A percentile compares a stretch with the other conserved stretches of the same genome.
phyloP scores from a whole-genome alignment of 2,888 invertebrate genomes.

The Diaperis boleti region DNA sequence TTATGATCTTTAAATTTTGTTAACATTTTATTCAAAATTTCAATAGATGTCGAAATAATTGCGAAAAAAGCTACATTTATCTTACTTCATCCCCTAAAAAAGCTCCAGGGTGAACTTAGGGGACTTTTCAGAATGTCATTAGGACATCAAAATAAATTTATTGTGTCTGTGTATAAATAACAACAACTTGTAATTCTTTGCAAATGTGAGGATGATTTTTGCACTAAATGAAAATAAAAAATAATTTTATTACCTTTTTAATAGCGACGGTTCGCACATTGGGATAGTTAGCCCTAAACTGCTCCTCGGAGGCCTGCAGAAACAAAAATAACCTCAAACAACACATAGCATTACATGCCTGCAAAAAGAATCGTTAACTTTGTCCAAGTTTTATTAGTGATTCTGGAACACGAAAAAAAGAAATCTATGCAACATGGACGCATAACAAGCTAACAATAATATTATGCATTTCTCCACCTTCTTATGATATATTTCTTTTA shows the following conservation, averaged over 20 bases:
- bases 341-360: slow-evolving; percentile 56
- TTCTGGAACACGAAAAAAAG: slow-evolving; percentile 44
- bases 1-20: neutral
- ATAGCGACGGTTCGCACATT: slow-evolving; percentile 85
- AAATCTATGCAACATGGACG: slow-evolving; percentile 41
- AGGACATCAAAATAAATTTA: slow-evolving; percentile 6
- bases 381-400: slow-evolving; percentile 34
- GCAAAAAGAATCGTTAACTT: slow-evolving; percentile 44
- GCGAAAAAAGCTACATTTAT: neutral
- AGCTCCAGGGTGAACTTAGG: no score
- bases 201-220: neutral
- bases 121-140: slow-evolving; percentile 14
- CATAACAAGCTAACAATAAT: slow-evolving; percentile 40
- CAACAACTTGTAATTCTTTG: slow-evolving; percentile 3
- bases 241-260: slow-evolving; percentile 77
- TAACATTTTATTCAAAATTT: neutral
- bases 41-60: neutral
- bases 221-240: slow-evolving; percentile 1
- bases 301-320: slow-evolving; percentile 77
- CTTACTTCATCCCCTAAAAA: no score
- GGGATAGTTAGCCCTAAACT: slow-evolving; percentile 77
- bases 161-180: slow-evolving; percentile 14
- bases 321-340: slow-evolving; percentile 60
- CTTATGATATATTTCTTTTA: neutral
- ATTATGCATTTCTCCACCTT: slow-evolving; percentile 35